Base-by-base conservation (phyloP, 2,888 invertebrate species). In the Sphecodes monilicornis region DNA sequence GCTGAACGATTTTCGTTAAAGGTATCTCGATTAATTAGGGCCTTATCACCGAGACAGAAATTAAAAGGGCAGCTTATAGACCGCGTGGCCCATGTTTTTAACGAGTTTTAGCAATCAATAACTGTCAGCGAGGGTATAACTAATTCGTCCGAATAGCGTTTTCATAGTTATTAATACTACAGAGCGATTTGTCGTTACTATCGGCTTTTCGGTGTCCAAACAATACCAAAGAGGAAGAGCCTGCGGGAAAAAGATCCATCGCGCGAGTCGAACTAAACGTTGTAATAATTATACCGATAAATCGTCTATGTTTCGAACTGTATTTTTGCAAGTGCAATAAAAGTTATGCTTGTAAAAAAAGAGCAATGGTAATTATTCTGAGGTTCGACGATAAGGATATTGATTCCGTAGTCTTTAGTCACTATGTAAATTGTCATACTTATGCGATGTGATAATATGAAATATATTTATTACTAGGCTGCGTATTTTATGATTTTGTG, bases 281-380 rank as follows among this genome's bases (percentile, higher is more conserved):
- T 88, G 79, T 39, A 79, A 36, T 70, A 68, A 50, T 68, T 66
- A 57, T 64, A 74, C 54, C 39, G 74, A 87, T 70, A 85, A 90
- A 84, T 89, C 66, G 69, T 86, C 78, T 88, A 90, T 29, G 80
- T 89, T 86, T 88, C 50, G 87, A 90, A 90, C 81, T 93, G 93
- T 93, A 93, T 93, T 93, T 93, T 92, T 93, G 86, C 91, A 93
- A 91, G 90, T 91, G 91, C 91, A 93, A 93, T 92, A 90, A 91
- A 93, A 82, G 16, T 84, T 82, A 88, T 90, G 91, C 92, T 93
- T 92, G 95, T 95, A 79, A 95, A 95, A 78, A n/a, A 95, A 95
- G 18, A n/a, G 11, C 68, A 11, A 13, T 16, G 46, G 11, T 54
- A 4, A n/a, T n/a, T n/a, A n/a, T 54, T 54, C 22, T 0, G 22